phyloP scores from a whole-genome alignment of 2,888 invertebrate genomes.

The Chrysina gloriosa region DNA sequence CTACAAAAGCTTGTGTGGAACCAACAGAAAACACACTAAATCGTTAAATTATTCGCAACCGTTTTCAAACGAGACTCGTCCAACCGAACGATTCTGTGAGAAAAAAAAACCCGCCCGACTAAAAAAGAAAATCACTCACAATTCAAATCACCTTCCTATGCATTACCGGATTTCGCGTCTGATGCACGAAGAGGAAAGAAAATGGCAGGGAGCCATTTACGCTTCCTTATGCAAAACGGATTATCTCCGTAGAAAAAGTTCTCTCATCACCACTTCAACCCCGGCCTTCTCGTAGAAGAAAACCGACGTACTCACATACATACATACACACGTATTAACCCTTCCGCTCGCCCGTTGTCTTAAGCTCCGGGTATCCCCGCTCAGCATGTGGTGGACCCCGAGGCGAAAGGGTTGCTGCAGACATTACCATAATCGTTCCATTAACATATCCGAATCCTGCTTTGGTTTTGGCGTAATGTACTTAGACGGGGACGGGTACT shows the following conservation, averaged over 20 bases:
- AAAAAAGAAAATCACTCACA: neutral
- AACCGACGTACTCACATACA: neutral
- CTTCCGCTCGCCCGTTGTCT: constrained; percentile 14
- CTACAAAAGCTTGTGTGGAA: too few species aligned
- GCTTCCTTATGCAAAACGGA: constrained; percentile 27
- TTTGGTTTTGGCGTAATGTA: constrained; percentile 21
- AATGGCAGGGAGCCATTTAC: neutral
- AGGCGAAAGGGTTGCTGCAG: neutral
- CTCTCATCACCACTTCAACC: constrained; percentile 17
- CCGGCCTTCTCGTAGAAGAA: too few species aligned
- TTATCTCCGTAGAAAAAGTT: neutral
- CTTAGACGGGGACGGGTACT: neutral
- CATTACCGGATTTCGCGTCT: too few species aligned
- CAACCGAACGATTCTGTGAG: constrained; percentile 6
- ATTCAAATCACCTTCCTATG: constrained; percentile 1
- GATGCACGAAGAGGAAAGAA: neutral
- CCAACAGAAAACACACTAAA: too few species aligned
- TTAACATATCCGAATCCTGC: constrained; percentile 25
- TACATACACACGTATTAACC: constrained; percentile 4
- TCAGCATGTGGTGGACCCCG: constrained; percentile 19
- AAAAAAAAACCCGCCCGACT: constrained; percentile 5
- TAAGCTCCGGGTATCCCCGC: constrained; percentile 21
- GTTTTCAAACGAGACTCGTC: neutral
- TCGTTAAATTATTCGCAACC: neutral
- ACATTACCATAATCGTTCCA: constrained; percentile 24